These are phyloP conservation scores for Apodemus sylvaticus DNA, from an alignment of 2,113 vertebrate genomes.

Conservation along the genomic window DNA sequence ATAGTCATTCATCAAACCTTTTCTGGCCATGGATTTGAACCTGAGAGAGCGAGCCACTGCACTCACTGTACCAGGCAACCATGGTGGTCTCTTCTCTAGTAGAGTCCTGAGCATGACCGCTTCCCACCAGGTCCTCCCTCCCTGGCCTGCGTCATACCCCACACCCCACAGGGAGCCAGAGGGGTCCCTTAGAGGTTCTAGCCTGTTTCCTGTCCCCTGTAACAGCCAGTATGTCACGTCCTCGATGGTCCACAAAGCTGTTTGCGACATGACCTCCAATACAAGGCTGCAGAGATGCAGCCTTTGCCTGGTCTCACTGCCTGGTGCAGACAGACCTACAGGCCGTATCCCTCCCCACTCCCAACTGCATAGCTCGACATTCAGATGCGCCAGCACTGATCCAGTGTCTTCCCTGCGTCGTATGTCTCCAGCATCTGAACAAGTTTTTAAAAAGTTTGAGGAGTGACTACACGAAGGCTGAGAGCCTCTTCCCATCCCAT, in stretches of 20 bases:
- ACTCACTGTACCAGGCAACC: neutral
- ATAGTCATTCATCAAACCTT: neutral
- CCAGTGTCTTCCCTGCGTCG: neutral
- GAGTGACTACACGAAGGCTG: neutral
- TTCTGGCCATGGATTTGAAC: neutral
- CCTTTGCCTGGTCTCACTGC: neutral
- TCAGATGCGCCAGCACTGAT: accelerated
- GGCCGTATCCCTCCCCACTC: neutral
- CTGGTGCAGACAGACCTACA: neutral
- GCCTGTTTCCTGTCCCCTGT: too few species aligned
- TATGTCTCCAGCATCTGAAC: neutral
- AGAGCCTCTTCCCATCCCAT: neutral
- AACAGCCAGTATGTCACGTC: neutral
- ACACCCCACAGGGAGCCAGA: neutral
- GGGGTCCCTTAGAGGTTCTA: neutral
- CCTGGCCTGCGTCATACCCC: neutral
- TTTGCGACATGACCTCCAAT: neutral
- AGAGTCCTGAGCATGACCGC: neutral
- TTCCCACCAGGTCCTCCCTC: too few species aligned
- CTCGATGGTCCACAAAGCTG: neutral
- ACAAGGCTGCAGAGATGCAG: neutral
- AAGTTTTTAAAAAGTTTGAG: neutral
- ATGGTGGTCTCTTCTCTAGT: neutral
- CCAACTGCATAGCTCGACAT: neutral
- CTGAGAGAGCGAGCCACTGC: neutral